These are phyloP conservation scores for Furnarius figulus DNA, from an alignment of 2,113 vertebrate genomes.

Conservation along the genomic window DNA sequence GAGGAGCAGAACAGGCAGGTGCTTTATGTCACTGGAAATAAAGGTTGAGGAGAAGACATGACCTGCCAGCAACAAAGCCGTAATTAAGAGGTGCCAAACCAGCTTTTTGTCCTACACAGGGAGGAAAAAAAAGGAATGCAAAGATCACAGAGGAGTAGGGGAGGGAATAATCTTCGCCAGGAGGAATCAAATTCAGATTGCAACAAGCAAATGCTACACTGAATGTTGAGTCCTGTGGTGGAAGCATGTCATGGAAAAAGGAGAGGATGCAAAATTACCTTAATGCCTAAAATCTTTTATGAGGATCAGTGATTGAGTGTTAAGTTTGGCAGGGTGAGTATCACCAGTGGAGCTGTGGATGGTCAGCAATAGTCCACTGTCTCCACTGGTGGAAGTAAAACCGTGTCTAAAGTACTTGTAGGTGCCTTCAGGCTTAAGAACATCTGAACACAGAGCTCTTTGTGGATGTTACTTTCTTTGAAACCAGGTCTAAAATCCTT, in stretches of 20 bases:
- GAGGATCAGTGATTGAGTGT: not conserved
- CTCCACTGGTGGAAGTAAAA: not conserved
- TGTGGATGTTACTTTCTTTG: not conserved
- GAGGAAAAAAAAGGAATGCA: not conserved
- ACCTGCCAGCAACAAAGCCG: not conserved
- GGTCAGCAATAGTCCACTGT: not conserved
- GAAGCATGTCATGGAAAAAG: not conserved
- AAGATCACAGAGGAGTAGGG: not conserved
- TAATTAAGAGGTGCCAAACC: constrained; percentile 21
- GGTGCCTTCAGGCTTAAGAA: not conserved
- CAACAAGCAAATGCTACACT: not conserved
- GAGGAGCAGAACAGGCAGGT: not conserved
- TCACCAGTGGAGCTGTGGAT: not conserved
- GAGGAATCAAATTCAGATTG: not conserved
- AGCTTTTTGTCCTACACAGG: not conserved
- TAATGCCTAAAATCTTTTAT: not conserved
- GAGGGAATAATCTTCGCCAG: not conserved
- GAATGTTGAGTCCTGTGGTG: not conserved
- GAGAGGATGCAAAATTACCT: not conserved
- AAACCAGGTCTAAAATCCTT: not conserved
- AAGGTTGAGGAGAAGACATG: not conserved
- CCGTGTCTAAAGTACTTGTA: not conserved
- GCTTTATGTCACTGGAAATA: not conserved
- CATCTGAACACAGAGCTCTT: not conserved
- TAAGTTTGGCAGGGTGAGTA: not conserved